Evolutionary conservation across 2,888 invertebrate species (phyloP).

Genomic region (Dynastes maya): DNA sequence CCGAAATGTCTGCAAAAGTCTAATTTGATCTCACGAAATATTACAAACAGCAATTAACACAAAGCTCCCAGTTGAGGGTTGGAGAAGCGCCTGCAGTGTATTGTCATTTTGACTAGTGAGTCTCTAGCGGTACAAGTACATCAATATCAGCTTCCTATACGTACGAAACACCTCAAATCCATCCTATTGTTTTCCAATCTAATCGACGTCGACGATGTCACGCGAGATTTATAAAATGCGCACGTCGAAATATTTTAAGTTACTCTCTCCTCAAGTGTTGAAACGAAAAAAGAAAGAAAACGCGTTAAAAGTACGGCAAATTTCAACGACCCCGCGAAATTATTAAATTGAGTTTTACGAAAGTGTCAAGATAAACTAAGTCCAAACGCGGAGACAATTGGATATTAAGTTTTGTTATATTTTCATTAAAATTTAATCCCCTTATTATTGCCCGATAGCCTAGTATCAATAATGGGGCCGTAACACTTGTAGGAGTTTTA

Average conservation of each 20-base stretch:
- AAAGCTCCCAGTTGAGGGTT: conserved; percentile 37
- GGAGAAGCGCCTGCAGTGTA: conserved; percentile 51
- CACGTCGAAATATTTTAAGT: conserved; percentile 26
- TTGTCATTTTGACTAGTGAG: conserved; percentile 57
- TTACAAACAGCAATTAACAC: conserved; percentile 32
- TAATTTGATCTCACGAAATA: neutral
- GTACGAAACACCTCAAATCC: conserved; percentile 56
- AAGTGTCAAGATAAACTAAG: conserved; percentile 36
- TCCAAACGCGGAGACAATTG: conserved; percentile 31
- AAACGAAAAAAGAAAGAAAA: too few relatives aligned
- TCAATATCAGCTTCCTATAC: conserved; percentile 56
- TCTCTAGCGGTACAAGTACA: conserved; percentile 58
- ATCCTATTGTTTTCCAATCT: conserved; percentile 56
- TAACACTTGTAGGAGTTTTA: conserved; percentile 37
- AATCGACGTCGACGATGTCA: conserved; percentile 42
- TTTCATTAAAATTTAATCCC: conserved; percentile 65
- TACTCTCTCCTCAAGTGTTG: conserved; percentile 33
- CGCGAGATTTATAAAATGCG: conserved; percentile 41
- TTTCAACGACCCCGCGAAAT: conserved; percentile 38
- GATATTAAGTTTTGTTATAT: conserved; percentile 61
- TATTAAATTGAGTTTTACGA: conserved; percentile 26
- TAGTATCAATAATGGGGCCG: conserved; percentile 56
- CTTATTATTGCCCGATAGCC: conserved; percentile 59
- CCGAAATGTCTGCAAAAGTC: too few relatives aligned
- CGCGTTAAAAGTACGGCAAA: conserved; percentile 39